Conservation (phyloP, 2,888 invertebrate genomes). For the Orthosia cruda region DNA sequence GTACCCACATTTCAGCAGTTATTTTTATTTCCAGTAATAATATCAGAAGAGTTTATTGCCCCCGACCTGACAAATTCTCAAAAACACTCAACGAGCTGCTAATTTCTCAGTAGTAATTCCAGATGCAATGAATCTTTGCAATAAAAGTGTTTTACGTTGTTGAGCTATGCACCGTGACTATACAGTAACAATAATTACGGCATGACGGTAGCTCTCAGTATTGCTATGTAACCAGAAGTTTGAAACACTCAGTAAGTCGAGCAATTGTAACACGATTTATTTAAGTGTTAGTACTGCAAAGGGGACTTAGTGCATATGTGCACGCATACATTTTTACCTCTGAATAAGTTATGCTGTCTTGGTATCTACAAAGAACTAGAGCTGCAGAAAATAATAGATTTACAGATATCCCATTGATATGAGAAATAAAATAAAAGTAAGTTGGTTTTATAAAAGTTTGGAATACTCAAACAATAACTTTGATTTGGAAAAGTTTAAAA, state of each 20-base stretch:
- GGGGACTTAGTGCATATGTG: neutral
- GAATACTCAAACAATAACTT: no score
- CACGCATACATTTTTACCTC: neutral
- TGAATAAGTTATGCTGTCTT: neutral
- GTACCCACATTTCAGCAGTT: no score
- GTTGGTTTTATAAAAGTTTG: no score
- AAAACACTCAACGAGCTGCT: no score
- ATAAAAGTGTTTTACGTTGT: neutral
- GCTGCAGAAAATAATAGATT: no score
- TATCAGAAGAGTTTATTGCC: no score
- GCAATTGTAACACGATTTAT: neutral
- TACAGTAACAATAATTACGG: neutral
- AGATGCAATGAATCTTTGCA: neutral
- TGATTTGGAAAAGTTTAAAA: no score
- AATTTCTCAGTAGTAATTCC: neutral
- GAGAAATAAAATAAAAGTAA: no score
- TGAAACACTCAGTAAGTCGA: neutral
- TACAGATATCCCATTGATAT: no score
- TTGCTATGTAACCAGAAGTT: neutral
- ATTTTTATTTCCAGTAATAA: no score
- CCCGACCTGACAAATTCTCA: no score
- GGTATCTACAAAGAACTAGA: no score
- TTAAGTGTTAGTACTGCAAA: neutral
- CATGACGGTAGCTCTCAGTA: neutral
- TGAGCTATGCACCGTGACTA: neutral